Evolutionary conservation across 2,888 invertebrate species (phyloP), one percentile per base, ranked within the genome.

Genomic region (Conus canariensis): DNA sequence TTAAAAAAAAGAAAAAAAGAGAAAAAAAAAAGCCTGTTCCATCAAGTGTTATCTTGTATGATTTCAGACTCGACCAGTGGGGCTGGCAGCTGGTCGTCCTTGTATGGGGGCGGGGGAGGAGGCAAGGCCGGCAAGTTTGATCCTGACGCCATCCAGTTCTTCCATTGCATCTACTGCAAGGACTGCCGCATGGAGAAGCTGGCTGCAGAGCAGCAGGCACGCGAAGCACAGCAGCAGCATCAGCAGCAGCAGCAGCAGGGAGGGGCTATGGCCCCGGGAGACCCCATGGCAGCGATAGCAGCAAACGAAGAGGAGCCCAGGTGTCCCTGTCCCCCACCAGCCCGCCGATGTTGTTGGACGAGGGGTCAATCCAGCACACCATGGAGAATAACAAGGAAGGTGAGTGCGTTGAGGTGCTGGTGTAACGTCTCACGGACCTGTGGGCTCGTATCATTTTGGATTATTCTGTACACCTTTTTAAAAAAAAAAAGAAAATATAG

Each of bases 331-430:
- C 92, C 90, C 93, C 94, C n/a, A 90, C 92, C 86, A 93, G 94
- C 90, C 94, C 98, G 95, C 98, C 98, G 94, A 98, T 98, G 98
- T 98, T 98, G 96, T 98, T 99, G 95, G 99, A 99, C 97, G 98
- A 98, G 96, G 98, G 98, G 95, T 99, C 99, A 87, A 97, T 99
- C 95, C 98, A 98, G 96, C 98, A 98, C 95, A 97, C 98, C 96
- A 98, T 99, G 98, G 98, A 99, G 96, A 98, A 98, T 97, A 99
- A 99, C 97, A 99, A 99, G 97, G 99, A 99, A 98, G 99, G 99
- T 99, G 97, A 98, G 98, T 70, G 22, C 22, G 64, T 16, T 64
- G 64, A 14, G 10, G 64, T 25, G 58, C 67, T 7, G n/a, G 16
- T 80, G 80, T 25, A 7, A 80, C 25, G 80, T 70, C 8, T 22